Conservation (phyloP, 2,888 invertebrate species). For the Drosophila pseudotalamancana region DNA sequence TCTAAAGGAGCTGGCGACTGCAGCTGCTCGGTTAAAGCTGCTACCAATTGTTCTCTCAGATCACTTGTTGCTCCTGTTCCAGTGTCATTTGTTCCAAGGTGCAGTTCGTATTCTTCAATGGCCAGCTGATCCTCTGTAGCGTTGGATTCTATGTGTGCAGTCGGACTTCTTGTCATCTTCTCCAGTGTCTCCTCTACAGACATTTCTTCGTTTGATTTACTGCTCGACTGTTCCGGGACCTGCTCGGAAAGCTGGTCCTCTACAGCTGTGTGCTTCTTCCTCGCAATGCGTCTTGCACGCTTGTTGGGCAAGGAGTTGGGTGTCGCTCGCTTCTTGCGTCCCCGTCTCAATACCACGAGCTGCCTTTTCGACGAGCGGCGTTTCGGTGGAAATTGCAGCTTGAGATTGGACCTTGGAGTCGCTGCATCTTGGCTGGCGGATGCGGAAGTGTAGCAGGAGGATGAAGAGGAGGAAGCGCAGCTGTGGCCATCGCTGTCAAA, state of each 20-base stretch:
- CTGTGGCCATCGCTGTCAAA: conserved; percentile 45
- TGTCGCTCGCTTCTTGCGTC: conserved; percentile 15
- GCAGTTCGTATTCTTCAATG: neutral
- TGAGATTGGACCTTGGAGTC: neutral
- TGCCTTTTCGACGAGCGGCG: neutral
- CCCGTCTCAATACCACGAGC: conserved; percentile 21
- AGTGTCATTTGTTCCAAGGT: neutral
- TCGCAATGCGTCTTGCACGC: neutral
- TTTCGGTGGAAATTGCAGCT: conserved; percentile 44
- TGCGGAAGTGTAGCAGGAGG: neutral
- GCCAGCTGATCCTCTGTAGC: neutral
- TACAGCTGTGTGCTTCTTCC: neutral
- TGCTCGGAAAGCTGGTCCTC: neutral
- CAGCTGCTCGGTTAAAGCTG: neutral
- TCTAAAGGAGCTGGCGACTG: neutral
- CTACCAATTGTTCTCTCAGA: neutral
- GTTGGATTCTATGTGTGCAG: neutral
- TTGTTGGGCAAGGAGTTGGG: conserved; percentile 25
- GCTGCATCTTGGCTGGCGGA: neutral
- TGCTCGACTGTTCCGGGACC: neutral
- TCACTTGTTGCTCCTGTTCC: neutral
- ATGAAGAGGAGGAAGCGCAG: conserved; percentile 17
- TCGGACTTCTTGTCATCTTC: neutral
- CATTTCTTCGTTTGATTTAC: neutral
- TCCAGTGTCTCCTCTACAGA: neutral